Evolutionary conservation across 1,140 invertebrate species (phyloP).

Genomic region (Streblospio benedicti): DNA sequence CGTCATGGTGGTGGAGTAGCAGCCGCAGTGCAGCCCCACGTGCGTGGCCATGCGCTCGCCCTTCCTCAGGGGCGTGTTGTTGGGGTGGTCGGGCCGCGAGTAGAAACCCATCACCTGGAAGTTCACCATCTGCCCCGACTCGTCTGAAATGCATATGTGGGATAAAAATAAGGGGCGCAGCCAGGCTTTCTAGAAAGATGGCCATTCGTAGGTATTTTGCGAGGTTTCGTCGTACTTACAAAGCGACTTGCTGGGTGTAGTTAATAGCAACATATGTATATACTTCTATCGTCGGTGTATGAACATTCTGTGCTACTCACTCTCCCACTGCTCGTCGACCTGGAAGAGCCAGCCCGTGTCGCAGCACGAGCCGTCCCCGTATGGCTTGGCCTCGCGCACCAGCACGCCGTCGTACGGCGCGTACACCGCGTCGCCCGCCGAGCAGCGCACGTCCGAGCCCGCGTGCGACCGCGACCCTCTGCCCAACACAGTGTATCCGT

Average conservation of each 20-base stretch:
- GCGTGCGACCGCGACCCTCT: not conserved
- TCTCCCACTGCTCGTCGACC: not conserved
- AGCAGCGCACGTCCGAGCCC: not conserved
- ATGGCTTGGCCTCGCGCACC: not conserved
- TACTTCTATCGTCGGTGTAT: too few relatives aligned
- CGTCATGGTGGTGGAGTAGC: not conserved
- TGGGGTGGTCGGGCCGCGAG: not conserved
- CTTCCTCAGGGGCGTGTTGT: not conserved
- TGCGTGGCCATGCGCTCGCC: not conserved
- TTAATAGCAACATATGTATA: too few relatives aligned
- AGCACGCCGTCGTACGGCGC: not conserved
- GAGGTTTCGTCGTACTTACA: too few relatives aligned
- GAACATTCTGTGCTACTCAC: too few relatives aligned
- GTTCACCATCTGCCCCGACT: too few relatives aligned
- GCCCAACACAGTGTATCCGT: too few relatives aligned
- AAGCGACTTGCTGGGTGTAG: too few relatives aligned
- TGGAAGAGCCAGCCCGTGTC: not conserved
- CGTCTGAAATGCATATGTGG: too few relatives aligned
- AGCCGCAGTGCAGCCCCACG: not conserved
- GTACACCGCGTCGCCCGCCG: not conserved
- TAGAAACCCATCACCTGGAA: constrained; percentile 2
- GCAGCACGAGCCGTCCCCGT: not conserved
- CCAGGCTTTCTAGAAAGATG: too few relatives aligned
- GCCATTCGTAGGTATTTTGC: too few relatives aligned
- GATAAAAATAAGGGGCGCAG: too few relatives aligned